phyloP scores from a whole-genome alignment of 1,140 invertebrate species.

The Acromyrmex heyeri region DNA sequence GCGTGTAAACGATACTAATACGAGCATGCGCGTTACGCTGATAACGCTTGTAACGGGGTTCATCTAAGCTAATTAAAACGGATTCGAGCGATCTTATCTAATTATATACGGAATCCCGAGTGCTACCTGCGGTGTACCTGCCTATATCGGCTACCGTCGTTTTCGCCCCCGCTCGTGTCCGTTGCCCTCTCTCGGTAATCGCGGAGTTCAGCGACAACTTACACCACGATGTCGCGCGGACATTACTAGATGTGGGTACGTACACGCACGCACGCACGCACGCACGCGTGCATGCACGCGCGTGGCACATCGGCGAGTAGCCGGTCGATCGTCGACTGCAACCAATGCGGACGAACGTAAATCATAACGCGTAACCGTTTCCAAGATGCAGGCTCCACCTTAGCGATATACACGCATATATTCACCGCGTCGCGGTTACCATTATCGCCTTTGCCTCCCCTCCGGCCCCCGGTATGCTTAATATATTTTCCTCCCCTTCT shows the following conservation, averaged over 20 bases:
- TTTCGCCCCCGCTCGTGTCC: conserved; percentile 1
- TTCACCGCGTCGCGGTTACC: conserved; percentile 4
- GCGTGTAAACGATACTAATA: conserved; percentile 54
- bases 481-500: conserved; percentile 37
- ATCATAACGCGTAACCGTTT: conserved; percentile 81
- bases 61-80: conserved; percentile 67
- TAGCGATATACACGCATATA: conserved; percentile 17
- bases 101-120: conserved; percentile 35
- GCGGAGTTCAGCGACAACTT: conserved; percentile 2
- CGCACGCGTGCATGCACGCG: neutral
- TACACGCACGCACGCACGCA: neutral
- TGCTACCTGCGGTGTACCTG: neutral
- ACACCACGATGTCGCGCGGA: conserved; percentile 9
- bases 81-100: conserved; percentile 52
- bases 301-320: conserved; percentile 59
- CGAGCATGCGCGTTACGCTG: conserved; percentile 11
- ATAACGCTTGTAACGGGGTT: neutral
- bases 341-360: conserved; percentile 75
- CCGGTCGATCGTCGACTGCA: conserved; percentile 33
- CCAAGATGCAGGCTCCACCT: conserved; percentile 76
- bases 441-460: conserved; percentile 40
- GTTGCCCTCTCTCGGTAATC: neutral
- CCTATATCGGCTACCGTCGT: neutral
- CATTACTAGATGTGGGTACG: conserved; percentile 31
- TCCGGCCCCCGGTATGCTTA: neutral